Evolutionary conservation across 2,888 invertebrate species (phyloP).

Genomic region (Congeria kusceri): DNA sequence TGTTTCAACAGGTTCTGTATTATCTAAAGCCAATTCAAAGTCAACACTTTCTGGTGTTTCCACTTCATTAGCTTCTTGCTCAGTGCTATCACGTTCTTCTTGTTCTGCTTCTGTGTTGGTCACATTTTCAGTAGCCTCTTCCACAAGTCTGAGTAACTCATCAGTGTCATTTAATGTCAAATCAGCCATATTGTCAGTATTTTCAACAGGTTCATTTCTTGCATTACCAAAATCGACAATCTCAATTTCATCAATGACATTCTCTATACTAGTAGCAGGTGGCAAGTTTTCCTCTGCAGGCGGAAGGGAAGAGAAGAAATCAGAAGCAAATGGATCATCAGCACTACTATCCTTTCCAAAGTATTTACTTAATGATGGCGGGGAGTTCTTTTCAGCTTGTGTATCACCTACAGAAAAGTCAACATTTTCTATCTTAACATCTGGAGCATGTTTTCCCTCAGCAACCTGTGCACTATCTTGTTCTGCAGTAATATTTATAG

Average conservation of each 20-base stretch:
- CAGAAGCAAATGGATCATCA: conserved; percentile 67
- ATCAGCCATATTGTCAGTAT: conserved; percentile 18
- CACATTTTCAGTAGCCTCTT: background rate
- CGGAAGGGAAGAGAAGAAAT: conserved; percentile 72
- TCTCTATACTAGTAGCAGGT: background rate
- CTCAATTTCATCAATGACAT: conserved; percentile 29
- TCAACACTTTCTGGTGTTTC: conserved; percentile 61
- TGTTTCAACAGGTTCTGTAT: conserved; percentile 55
- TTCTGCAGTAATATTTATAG: background rate
- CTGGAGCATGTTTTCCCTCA: background rate
- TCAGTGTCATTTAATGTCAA: conserved; percentile 43
- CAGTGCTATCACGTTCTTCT: conserved; percentile 26
- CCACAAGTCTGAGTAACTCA: conserved; percentile 10
- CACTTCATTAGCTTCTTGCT: conserved; percentile 21
- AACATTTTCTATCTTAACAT: background rate
- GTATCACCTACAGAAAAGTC: background rate
- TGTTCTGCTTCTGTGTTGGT: background rate
- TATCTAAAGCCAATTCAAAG: conserved; percentile 61
- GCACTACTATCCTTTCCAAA: conserved; percentile 62
- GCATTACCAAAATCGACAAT: conserved; percentile 17
- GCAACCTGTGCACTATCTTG: background rate
- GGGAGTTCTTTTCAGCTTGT: conserved; percentile 21
- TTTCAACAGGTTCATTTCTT: conserved; percentile 8
- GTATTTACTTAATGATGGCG: conserved; percentile 75
- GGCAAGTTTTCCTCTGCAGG: conserved; percentile 35